Evolutionary conservation across 2,888 invertebrate genomes (phyloP), one percentile per base, ranked within the genome.

Genomic region (Tinea pellionella): DNA sequence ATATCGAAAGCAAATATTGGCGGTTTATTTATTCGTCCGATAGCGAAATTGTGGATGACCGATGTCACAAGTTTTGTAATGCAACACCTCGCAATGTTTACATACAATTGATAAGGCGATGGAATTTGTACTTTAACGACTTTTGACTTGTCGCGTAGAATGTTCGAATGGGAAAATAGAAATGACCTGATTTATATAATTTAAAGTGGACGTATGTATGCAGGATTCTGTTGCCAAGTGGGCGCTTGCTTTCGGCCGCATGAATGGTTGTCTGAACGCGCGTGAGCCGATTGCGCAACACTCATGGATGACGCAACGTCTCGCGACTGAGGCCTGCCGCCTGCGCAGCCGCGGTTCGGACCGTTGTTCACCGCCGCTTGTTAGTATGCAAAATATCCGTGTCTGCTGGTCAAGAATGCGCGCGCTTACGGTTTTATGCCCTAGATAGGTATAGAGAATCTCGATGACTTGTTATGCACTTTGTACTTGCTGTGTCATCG

Each of bases 301-400:
- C 62, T 53, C 64, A 61, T 68, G 72, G 64, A 53, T 85, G 83
- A 83, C 84, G 85, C 75, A 84, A 84, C 74, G 72, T 72, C n/a
- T n/a, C 75, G 72, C 78, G 77, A 63, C 66, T 60, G 55, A 56
- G 53, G 53, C 57, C 57, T 53, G 24, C 41, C 24, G 41, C 55
- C 71, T 24, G 24, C 24, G 24, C 71, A 70, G 41, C 69, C 66
- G 77, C 78, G 53, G 47, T 47, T 47, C 6, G 47, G 9, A 13
- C 47, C 47, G 47, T 47, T 47, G 47, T 47, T 47, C 53, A 9
- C 70, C 71, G 70, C 68, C 66, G 77, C 78, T 76, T 74, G 77
- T 81, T 80, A 75, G 78, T 80, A 84, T 83, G 82, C 82, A 80
- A 80, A 82, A 77, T 80, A 55, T 78, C 75, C 73, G 73, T 73